phyloP scores from a whole-genome alignment of 2,797 vertebrate species.

The Sebastolobus alascanus region DNA sequence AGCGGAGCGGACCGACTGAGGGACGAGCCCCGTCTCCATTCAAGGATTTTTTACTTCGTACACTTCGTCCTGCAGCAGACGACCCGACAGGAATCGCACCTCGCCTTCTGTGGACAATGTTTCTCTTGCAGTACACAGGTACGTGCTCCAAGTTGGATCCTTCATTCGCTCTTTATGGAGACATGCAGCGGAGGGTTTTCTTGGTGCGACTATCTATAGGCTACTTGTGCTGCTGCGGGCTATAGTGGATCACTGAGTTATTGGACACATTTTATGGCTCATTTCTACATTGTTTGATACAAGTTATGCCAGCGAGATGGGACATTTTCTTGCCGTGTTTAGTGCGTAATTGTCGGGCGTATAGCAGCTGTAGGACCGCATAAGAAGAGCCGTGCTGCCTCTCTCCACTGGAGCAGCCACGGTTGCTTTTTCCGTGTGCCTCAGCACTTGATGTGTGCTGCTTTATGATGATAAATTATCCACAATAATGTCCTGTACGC shows the following conservation, averaged over 20 bases:
- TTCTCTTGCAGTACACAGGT: conserved; percentile 95
- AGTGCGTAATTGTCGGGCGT: conserved; percentile 59
- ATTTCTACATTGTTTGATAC: neutral
- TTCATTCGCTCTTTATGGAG: neutral
- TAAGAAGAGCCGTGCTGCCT: conserved; percentile 25
- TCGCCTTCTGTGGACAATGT: conserved; percentile 87
- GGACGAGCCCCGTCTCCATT: conserved; percentile 53
- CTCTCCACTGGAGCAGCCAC: conserved; percentile 3
- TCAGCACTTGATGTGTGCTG: conserved; percentile 37
- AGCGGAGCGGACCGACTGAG: conserved; percentile 74
- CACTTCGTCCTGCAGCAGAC: conserved; percentile 66
- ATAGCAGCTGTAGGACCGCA: conserved; percentile 69
- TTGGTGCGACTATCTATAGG: neutral
- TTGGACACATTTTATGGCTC: neutral
- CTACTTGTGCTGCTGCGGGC: conserved; percentile 32
- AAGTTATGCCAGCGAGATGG: conserved; percentile 25
- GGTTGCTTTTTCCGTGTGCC: neutral
- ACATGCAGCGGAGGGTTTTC: conserved; percentile 6
- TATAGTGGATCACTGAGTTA: neutral
- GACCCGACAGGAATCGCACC: conserved; percentile 64
- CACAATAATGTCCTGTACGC: neutral
- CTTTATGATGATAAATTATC: conserved; percentile 9
- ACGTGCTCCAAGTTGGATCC: conserved; percentile 51
- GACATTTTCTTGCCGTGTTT: neutral
- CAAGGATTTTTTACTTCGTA: conserved; percentile 63